Evolutionary conservation across 2,888 invertebrate genomes (phyloP).

Genomic region (Salticus scenicus): DNA sequence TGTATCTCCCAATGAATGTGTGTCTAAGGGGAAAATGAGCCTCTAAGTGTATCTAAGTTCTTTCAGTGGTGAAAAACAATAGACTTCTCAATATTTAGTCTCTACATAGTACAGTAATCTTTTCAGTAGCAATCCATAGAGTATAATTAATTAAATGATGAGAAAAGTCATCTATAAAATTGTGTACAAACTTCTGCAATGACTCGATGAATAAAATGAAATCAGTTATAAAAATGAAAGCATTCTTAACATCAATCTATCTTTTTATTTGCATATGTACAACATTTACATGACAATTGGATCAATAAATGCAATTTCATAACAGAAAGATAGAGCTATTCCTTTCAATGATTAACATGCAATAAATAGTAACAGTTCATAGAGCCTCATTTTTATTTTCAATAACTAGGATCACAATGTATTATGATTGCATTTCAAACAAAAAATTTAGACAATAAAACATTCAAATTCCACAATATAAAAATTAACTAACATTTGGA

Average conservation of each 20-base stretch:
- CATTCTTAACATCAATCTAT: neutral
- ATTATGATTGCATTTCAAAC: neutral
- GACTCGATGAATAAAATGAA: too few species aligned
- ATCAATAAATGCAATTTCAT: neutral
- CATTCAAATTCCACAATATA: neutral
- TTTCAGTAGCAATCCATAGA: too few species aligned
- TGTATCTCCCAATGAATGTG: too few species aligned
- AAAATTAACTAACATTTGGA: neutral
- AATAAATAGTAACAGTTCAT: neutral
- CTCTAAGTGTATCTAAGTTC: too few species aligned
- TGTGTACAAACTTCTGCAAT: too few species aligned
- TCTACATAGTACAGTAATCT: too few species aligned
- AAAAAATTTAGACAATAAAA: neutral
- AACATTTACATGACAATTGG: neutral
- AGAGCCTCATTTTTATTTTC: neutral
- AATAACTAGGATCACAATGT: conserved; percentile 2
- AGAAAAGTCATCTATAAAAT: too few species aligned
- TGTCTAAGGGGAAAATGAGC: too few species aligned
- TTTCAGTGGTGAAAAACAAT: too few species aligned
- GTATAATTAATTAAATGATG: too few species aligned
- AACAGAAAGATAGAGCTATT: conserved; percentile 6
- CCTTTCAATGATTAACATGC: neutral
- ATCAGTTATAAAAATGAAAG: too few species aligned
- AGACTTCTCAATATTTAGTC: too few species aligned
- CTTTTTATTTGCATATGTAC: neutral